Base-by-base conservation (phyloP, 2,888 invertebrate genomes). In the Thymelicus sylvestris region DNA sequence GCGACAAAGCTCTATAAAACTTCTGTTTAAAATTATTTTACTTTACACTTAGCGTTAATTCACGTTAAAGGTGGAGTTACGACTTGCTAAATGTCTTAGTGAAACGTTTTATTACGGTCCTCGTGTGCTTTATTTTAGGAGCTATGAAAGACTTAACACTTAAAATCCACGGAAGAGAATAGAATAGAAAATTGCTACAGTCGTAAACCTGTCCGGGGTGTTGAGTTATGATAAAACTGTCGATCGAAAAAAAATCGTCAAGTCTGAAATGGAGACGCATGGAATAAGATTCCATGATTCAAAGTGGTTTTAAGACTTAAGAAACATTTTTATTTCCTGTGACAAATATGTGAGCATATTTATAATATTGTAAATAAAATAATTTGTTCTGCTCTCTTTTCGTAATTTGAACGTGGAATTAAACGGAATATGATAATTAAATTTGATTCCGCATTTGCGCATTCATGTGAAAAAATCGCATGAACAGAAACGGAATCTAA, bases 31-130 rank as follows among this genome's bases (percentile, higher is more conserved):
- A 64, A 69, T 64, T 59, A 69, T 69, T 69, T 64, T 59, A 69
- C 69, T 64, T 64, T 69, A 69, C 64, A 69, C 70, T 65, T 70
- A 65, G 59, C 63, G 65, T 70, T 65, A 65, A 70, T 70, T 50
- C 59, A 60, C 64, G 70, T 60, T 70, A 70, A 65, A 60, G 70
- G 65, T 70, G 44, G 59, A 65, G 60, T 70, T 70, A 70, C 70
- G 70, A 70, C 70, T 70, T 65, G 70, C 70, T 70, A 69, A 69
- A 69, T 69, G 70, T 70, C 70, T 70, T 70, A 65, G 65, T 70
- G 70, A 70, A 70, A 70, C 70, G 70, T 70, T 70, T 70, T 70
- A 70, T 70, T 70, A 70, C 65, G 70, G 70, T 70, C 70, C 70
- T 70, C 70, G 65, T 65, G 65, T 70, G 70, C 70, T 65, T 70